A percentile compares a stretch with the other conserved stretches of the same genome.
phyloP scores from a whole-genome alignment of 2,888 invertebrate species.

The Nebria brevicollis region DNA sequence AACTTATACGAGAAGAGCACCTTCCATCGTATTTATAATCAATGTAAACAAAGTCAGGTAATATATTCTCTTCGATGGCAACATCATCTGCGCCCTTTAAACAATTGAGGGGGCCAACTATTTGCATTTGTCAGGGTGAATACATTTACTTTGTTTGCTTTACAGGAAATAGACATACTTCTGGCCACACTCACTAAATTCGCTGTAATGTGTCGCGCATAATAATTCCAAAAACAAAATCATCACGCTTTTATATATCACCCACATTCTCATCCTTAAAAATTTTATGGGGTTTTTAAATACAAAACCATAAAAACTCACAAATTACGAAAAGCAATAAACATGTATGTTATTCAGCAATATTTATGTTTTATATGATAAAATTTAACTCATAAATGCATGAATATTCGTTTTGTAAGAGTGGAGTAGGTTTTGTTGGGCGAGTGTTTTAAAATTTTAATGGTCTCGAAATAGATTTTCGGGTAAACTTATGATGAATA shows the following conservation, averaged over 20 bases:
- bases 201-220: conserved; percentile 37
- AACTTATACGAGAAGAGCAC: background rate
- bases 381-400: too few species aligned
- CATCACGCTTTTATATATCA: background rate
- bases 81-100: conserved; percentile 30
- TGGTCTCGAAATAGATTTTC: conserved; percentile 15
- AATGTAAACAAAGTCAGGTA: conserved; percentile 34
- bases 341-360: too few species aligned
- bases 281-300: too few species aligned
- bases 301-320: too few species aligned
- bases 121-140: conserved; percentile 42
- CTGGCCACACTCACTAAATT: conserved; percentile 32
- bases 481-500: conserved; percentile 1
- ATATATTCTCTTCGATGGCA: conserved; percentile 22
- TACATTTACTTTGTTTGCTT: conserved; percentile 44
- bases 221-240: conserved; percentile 3
- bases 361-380: too few species aligned
- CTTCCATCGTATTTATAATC: conserved; percentile 27
- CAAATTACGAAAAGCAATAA: too few species aligned
- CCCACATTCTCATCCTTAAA: too few species aligned
- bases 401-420: too few species aligned
- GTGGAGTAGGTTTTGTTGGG: background rate
- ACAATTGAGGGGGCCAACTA: conserved; percentile 33
- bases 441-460: conserved; percentile 19
- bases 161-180: conserved; percentile 42